Conservation (phyloP, 2,888 invertebrate species). For the Athetis lepigone region DNA sequence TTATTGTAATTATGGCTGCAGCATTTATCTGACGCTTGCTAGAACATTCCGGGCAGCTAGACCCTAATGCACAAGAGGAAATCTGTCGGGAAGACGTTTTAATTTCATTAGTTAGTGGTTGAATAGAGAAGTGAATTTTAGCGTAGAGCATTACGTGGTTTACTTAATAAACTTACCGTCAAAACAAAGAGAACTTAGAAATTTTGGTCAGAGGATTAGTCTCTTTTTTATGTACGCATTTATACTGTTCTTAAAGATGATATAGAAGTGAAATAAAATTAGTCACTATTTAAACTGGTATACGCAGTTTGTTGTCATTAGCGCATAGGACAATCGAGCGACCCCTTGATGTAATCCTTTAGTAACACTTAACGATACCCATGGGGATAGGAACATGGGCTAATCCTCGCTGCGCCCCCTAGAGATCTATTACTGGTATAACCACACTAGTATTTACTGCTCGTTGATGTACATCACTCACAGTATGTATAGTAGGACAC, state of each 20-base stretch:
- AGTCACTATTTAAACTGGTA: neutral
- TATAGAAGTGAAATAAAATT: no score
- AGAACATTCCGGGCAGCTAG: conserved; percentile 38
- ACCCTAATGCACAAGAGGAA: conserved; percentile 43
- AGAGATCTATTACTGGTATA: conserved; percentile 2
- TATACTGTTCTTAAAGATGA: conserved; percentile 9
- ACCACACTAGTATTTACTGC: neutral
- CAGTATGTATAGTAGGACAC: no score
- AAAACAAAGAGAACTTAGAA: neutral
- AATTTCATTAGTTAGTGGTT: conserved; percentile 24
- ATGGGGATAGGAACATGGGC: neutral
- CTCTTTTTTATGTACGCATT: no score
- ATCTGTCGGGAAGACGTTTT: conserved; percentile 43
- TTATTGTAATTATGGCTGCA: conserved; percentile 65
- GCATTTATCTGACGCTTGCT: conserved; percentile 49
- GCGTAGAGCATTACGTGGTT: neutral
- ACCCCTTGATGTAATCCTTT: conserved; percentile 25
- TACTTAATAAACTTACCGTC: neutral
- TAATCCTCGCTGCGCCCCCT: neutral
- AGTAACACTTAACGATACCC: conserved; percentile 10
- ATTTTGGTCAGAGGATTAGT: no score
- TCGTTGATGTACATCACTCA: neutral
- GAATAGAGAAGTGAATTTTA: conserved; percentile 5
- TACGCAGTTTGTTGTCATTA: conserved; percentile 31
- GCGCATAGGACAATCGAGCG: conserved; percentile 21